These are phyloP conservation scores for Sciurus niger DNA, from an alignment of 2,113 vertebrate species.

Conservation along the genomic window DNA sequence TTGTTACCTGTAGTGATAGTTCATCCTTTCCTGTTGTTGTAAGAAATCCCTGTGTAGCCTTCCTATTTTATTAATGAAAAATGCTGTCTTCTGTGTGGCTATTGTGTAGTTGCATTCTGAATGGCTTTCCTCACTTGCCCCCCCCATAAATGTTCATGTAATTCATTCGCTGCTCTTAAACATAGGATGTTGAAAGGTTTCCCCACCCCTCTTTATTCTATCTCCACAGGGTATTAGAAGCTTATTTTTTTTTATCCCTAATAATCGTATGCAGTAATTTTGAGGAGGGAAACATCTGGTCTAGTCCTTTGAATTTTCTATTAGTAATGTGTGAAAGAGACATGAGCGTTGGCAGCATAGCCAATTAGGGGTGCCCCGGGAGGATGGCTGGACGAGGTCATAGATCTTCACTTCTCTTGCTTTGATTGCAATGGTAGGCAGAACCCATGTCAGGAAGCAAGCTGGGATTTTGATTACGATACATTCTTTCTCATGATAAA, in stretches of 20 bases:
- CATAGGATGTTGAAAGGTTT: constrained; percentile 6
- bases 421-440: constrained; percentile 16
- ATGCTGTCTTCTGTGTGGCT: background rate
- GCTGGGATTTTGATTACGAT: constrained; percentile 34
- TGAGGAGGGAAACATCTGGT: constrained; percentile 27
- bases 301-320: constrained; percentile 20
- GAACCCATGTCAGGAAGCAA: background rate
- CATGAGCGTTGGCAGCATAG: background rate
- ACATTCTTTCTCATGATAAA: constrained; percentile 63
- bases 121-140: background rate
- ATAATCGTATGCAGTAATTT: background rate
- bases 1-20: background rate
- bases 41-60: background rate
- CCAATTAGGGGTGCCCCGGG: background rate
- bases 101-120: background rate
- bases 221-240: background rate
- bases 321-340: background rate
- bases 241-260: background rate
- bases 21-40: background rate
- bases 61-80: background rate
- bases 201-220: background rate
- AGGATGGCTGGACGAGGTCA: background rate
- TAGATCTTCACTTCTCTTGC: background rate
- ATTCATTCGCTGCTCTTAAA: constrained; percentile 14
- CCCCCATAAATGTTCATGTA: background rate